These are phyloP conservation scores for Mycteria americana DNA, from an alignment of 2,797 vertebrate species.

Conservation along the genomic window DNA sequence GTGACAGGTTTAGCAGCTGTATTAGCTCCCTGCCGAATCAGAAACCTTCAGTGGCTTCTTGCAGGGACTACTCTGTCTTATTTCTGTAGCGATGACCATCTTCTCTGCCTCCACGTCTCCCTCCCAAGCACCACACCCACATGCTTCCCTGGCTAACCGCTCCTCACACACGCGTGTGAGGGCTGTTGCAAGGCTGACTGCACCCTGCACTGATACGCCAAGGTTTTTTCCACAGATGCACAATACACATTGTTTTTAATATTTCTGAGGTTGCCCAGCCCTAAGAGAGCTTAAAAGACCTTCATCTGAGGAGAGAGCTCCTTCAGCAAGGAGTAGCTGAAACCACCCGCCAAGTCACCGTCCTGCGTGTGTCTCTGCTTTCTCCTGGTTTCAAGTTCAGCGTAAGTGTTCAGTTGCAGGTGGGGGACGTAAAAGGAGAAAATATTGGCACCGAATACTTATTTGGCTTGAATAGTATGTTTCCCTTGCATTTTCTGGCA, in stretches of 20 bases:
- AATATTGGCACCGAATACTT: background rate
- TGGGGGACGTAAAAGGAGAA: background rate
- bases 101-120: background rate
- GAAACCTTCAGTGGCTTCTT: background rate
- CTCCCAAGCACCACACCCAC: background rate
- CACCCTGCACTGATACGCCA: background rate
- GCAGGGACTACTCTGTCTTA: background rate
- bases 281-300: background rate
- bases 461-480: background rate
- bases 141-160: background rate
- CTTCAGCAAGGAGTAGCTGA: background rate
- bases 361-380: background rate
- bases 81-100: background rate
- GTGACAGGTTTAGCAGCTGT: background rate
- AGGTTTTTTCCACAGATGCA: background rate
- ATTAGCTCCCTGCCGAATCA: background rate
- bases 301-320: background rate
- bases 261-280: background rate
- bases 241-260: background rate
- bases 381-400: background rate
- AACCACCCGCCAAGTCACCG: background rate
- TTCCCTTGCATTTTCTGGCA: background rate
- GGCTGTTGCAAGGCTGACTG: background rate
- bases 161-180: background rate
- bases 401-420: background rate